These are phyloP conservation scores for Brachyrhaphis roseni DNA, from an alignment of 2,797 vertebrate genomes.

Conservation along the genomic window DNA sequence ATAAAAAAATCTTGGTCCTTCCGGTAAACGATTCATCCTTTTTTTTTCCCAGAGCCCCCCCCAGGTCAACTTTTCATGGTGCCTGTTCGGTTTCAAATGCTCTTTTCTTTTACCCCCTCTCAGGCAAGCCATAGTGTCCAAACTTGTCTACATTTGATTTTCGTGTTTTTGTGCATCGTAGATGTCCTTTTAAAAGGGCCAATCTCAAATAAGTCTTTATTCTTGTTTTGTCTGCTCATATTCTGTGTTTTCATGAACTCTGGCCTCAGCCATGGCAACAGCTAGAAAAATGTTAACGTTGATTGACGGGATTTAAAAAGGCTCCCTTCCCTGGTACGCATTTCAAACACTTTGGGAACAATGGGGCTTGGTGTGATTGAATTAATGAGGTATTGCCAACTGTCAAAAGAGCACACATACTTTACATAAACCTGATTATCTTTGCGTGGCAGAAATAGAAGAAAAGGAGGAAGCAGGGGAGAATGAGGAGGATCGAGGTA, in stretches of 20 bases:
- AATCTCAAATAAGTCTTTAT: constrained; percentile 99
- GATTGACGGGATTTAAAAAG: constrained; percentile 99
- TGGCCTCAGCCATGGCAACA: constrained; percentile 98
- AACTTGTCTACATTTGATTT: constrained; percentile 98
- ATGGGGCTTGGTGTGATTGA: constrained; percentile 99
- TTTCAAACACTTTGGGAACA: constrained; percentile 99
- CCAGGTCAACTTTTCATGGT: constrained; percentile 95
- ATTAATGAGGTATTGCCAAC: constrained; percentile 99
- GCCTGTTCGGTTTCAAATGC: constrained; percentile 98
- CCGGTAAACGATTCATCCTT: constrained; percentile 91
- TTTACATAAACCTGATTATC: constrained; percentile 99
- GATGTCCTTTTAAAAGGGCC: constrained; percentile 96
- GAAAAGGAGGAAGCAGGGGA: constrained; percentile 80
- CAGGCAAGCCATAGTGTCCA: constrained; percentile 89
- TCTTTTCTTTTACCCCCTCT: constrained; percentile 86
- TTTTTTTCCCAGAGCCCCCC: constrained; percentile 98
- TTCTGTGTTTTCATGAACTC: constrained; percentile 99
- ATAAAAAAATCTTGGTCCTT: constrained; percentile 87
- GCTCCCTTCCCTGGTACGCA: constrained; percentile 92
- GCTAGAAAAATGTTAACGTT: constrained; percentile 98
- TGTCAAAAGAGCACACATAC: constrained; percentile 99
- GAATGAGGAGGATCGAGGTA: constrained; percentile 70
- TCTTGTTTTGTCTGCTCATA: constrained; percentile 98
- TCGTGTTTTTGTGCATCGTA: constrained; percentile 96
- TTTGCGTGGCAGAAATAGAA: constrained; percentile 98